Evolutionary conservation across 2,888 invertebrate genomes (phyloP), one percentile per base, ranked within the genome.

Genomic region (Nemotelus nigrinus): DNA sequence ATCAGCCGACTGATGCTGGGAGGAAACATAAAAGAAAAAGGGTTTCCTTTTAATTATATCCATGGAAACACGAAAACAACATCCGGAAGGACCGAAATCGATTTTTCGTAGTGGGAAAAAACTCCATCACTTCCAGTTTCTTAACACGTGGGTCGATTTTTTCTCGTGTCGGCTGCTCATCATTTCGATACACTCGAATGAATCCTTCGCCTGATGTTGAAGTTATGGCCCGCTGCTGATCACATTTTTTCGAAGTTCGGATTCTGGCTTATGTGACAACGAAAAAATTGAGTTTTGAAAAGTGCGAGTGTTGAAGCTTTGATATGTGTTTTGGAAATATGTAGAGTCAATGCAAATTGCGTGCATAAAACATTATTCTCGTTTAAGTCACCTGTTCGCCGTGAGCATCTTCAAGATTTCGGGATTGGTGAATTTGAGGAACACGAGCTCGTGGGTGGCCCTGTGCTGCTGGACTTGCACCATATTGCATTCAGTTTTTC

Each of bases 21-120:
- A 74, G 74, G 74, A 74, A 74, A 63, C 63, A 74, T 50, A 60
- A 74, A 74, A 63, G 74, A 25, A 74, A 74, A 68, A 60, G 63
- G 74, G 74, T 60, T 74, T 48, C 48, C 43, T 63, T 74, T 74
- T 74, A 74, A 74, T 74, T 74, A 74, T 48, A 74, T 41, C 25
- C 39, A n/a, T 47, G 58, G 50, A 74, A 74, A 74, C 47, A 60
- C 63, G 60, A 74, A 63, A 74, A 74, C 41, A 74, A 74, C 74
- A 74, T 74, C 74, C 74, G 74, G 74, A 74, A 74, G 60, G 74
- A 63, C 74, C 60, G 25, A 74, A 72, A 74, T 48, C 74, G 48
- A 70, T 55, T 70, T 55, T n/a, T 8, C 25, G 55, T 3, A n/a
- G 43, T 39, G 48, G 48, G 43, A 60, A 74, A 48, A 63, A 45